Conservation (phyloP, 2,888 invertebrate species). For the Chymomyza caudatula region DNA sequence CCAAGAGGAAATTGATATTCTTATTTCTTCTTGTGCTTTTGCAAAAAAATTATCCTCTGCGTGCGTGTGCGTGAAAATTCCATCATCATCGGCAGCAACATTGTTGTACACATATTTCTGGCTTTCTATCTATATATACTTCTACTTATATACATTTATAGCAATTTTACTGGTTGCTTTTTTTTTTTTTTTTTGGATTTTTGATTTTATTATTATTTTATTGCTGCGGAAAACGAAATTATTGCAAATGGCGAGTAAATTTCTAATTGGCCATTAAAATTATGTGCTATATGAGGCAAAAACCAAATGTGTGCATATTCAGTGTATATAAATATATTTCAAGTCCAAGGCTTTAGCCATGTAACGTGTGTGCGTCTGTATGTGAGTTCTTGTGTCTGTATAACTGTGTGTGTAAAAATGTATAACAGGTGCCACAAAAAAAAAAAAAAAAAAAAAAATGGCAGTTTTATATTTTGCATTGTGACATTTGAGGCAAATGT, state of each 20-base stretch:
- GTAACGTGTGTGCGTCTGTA: slow-evolving; percentile 4
- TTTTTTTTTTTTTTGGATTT: too few species aligned
- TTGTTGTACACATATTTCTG: slow-evolving; percentile 67
- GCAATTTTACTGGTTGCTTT: slow-evolving; percentile 16
- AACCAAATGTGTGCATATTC: not conserved
- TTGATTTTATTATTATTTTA: slow-evolving; percentile 27
- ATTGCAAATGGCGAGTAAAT: slow-evolving; percentile 56
- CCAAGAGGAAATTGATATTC: slow-evolving; percentile 70
- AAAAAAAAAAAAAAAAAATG: slow-evolving; percentile 17
- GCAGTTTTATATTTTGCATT: slow-evolving; percentile 32
- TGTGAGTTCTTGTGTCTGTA: not conserved
- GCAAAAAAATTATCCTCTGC: slow-evolving; percentile 41
- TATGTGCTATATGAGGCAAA: not conserved
- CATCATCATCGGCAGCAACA: slow-evolving; percentile 58
- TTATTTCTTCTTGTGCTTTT: slow-evolving; percentile 64
- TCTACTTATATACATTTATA: slow-evolving; percentile 24
- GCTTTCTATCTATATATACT: not conserved
- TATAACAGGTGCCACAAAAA: slow-evolving; percentile 61
- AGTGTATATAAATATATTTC: slow-evolving; percentile 33
- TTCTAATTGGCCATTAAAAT: slow-evolving; percentile 62
- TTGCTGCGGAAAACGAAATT: slow-evolving; percentile 48
- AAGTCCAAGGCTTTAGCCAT: slow-evolving; percentile 45
- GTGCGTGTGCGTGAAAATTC: slow-evolving; percentile 53
- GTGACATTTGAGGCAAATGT: not conserved
- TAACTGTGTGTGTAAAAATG: slow-evolving; percentile 34